phyloP scores from a whole-genome alignment of 2,113 vertebrate species.

The Promerops cafer region DNA sequence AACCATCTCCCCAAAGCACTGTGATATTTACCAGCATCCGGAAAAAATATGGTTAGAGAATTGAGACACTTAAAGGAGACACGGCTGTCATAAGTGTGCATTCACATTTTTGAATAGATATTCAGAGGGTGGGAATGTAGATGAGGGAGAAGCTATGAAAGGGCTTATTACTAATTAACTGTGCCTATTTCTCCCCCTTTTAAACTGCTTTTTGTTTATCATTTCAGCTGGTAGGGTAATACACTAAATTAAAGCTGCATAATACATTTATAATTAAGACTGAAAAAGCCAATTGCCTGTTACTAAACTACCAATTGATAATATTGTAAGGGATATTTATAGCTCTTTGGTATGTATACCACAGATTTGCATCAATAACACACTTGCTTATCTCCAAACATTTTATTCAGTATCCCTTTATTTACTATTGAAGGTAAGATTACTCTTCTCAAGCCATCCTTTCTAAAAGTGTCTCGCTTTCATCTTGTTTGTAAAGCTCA shows the following conservation, averaged over 20 bases:
- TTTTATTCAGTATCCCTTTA: constrained; percentile 9
- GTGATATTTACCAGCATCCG: constrained; percentile 37
- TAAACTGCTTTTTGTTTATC: constrained; percentile 59
- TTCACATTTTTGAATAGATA: constrained; percentile 54
- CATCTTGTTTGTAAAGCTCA: constrained; percentile 27
- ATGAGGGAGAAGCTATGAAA: constrained; percentile 46
- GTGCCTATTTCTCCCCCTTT: constrained; percentile 14
- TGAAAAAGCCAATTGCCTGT: constrained; percentile 67
- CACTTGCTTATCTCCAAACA: constrained; percentile 43
- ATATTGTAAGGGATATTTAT: constrained; percentile 67
- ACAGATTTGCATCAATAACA: constrained; percentile 70
- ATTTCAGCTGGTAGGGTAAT: constrained; percentile 55
- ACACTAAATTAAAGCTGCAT: constrained; percentile 62
- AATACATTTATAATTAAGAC: constrained; percentile 74
- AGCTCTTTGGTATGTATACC: constrained; percentile 54
- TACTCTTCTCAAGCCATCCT: not conserved
- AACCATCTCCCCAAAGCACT: constrained; percentile 12
- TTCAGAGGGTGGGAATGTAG: constrained; percentile 36
- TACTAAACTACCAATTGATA: constrained; percentile 68
- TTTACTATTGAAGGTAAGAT: constrained; percentile 43
- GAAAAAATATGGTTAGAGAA: constrained; percentile 52
- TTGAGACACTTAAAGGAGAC: constrained; percentile 52
- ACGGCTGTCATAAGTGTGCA: constrained; percentile 4
- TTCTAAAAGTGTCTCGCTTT: not conserved
- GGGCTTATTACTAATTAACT: constrained; percentile 53